Evolutionary conservation across 2,797 vertebrate species (phyloP).

Genomic region (Heterohyrax brucei): DNA sequence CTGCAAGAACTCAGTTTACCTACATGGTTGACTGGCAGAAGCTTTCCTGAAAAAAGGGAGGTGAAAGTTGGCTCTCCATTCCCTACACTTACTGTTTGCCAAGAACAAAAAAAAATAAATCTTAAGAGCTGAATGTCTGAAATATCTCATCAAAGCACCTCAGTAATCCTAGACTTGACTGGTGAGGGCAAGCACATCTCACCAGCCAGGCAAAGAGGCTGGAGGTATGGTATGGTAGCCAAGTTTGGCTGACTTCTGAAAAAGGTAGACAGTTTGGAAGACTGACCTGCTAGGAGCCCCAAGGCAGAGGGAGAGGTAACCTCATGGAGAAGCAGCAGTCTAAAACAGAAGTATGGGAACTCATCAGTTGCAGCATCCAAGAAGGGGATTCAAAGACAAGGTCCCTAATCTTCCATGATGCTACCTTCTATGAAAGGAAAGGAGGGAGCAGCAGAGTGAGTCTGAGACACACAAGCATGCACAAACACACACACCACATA

Average conservation of each 20-base stretch:
- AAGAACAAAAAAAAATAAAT: conserved; percentile 50
- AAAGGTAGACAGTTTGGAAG: background rate
- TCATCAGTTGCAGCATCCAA: conserved; percentile 15
- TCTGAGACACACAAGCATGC: background rate
- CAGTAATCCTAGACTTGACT: conserved; percentile 27
- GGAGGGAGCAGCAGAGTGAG: background rate
- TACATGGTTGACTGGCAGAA: background rate
- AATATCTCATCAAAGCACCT: background rate
- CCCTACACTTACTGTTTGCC: background rate
- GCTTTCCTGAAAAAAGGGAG: background rate
- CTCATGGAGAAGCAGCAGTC: background rate
- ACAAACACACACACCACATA: background rate
- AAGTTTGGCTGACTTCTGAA: conserved; percentile 25
- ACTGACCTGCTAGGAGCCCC: background rate
- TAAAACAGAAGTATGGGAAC: background rate
- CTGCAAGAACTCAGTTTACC: background rate
- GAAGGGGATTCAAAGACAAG: conserved; percentile 44
- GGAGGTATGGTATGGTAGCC: background rate
- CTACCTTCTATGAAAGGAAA: conserved; percentile 9
- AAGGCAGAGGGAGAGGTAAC: background rate
- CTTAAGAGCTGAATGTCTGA: conserved; percentile 38
- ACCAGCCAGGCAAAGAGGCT: conserved; percentile 16
- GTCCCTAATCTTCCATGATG: background rate
- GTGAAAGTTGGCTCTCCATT: background rate
- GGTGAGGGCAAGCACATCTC: background rate